These are phyloP conservation scores for Cotesia congregata DNA, from an alignment of 2,888 invertebrate species.

Conservation along the genomic window DNA sequence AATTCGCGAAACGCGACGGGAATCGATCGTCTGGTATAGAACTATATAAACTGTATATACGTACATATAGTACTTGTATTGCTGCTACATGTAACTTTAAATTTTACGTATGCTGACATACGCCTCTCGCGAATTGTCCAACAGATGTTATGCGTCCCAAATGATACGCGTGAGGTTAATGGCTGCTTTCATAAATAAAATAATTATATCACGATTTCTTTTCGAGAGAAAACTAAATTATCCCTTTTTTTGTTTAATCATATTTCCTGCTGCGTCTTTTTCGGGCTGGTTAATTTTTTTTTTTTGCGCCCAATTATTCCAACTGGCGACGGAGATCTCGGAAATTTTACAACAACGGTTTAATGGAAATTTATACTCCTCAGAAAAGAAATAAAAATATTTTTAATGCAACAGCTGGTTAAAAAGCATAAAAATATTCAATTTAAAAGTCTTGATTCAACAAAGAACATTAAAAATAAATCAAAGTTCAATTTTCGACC, in stretches of 20 bases:
- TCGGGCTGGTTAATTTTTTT: neutral
- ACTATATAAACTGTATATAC: neutral
- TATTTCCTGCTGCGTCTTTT: neutral
- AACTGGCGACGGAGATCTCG: neutral
- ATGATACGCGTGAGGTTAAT: constrained; percentile 22
- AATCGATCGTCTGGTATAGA: constrained; percentile 15
- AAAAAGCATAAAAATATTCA: neutral
- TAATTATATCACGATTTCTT: constrained; percentile 9
- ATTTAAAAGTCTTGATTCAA: neutral
- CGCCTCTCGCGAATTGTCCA: constrained; percentile 26
- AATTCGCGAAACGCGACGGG: constrained; percentile 18
- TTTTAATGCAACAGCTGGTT: neutral
- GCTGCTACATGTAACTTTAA: too few species aligned
- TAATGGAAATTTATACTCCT: neutral
- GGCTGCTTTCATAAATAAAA: constrained; percentile 2
- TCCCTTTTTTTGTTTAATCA: neutral
- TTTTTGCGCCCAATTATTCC: neutral
- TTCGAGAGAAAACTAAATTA: neutral
- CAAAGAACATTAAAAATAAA: neutral
- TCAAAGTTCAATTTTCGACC: neutral
- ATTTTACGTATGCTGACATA: constrained; percentile 2
- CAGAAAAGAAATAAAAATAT: neutral
- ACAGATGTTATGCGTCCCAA: constrained; percentile 35
- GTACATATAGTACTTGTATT: neutral
- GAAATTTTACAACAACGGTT: neutral